phyloP scores from a whole-genome alignment of 2,888 invertebrate genomes.

The Phania funesta region DNA sequence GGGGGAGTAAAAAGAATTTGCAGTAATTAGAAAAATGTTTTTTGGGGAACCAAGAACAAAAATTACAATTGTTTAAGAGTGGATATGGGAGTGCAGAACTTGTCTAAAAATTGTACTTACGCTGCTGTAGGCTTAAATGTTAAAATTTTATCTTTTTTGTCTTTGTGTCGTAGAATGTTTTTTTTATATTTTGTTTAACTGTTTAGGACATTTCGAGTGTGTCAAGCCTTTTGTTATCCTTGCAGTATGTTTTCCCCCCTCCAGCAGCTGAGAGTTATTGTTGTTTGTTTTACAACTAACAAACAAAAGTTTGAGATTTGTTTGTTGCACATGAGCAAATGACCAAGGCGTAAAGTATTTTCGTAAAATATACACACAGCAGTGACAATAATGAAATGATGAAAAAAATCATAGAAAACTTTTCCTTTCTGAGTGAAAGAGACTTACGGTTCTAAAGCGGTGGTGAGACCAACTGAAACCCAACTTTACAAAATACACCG shows the following conservation, averaged over 20 bases:
- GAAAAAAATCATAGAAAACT: slow-evolving; percentile 23
- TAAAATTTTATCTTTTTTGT: background rate
- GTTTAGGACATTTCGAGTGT: slow-evolving; percentile 65
- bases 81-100: background rate
- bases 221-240: slow-evolving; percentile 64
- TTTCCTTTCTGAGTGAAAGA: background rate
- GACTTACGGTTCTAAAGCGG: background rate
- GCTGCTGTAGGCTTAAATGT: slow-evolving; percentile 55
- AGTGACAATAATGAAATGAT: slow-evolving; percentile 13
- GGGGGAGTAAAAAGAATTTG: slow-evolving; percentile 27
- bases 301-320: slow-evolving; percentile 64
- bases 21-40: slow-evolving; percentile 50
- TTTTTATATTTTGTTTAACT: slow-evolving; percentile 27
- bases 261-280: slow-evolving; percentile 43
- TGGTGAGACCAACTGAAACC: slow-evolving; percentile 12
- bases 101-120: slow-evolving; percentile 19
- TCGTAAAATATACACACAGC: slow-evolving; percentile 2
- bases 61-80: slow-evolving; percentile 29
- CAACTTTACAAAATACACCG: too few relatives aligned
- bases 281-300: slow-evolving; percentile 55
- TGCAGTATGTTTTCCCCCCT: slow-evolving; percentile 3
- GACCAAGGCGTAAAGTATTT: slow-evolving; percentile 57
- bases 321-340: slow-evolving; percentile 64
- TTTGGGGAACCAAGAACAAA: slow-evolving; percentile 26
- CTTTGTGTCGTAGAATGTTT: background rate